Evolutionary conservation across 2,888 invertebrate species (phyloP), one percentile per base, ranked within the genome.

Genomic region (Tromatobia lineatoria): DNA sequence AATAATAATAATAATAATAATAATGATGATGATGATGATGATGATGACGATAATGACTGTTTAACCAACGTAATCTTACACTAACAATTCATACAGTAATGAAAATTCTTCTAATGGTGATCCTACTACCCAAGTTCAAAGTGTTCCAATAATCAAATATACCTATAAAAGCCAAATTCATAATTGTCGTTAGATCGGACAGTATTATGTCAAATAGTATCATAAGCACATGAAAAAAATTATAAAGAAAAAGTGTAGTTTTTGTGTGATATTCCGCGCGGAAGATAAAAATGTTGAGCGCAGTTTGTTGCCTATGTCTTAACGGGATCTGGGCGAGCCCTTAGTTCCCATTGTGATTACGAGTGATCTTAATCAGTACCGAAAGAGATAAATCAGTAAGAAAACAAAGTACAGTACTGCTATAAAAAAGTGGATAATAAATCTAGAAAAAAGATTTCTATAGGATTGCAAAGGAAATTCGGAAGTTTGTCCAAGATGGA

Each of bases 401-500:
- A 8, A 23, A 18, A 64, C 20, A 47, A 34, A 54, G 34, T 6
- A 0, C 3, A 20, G 38, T 18, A 34, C 8, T 11, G 18, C 20
- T 23, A 47, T 11, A 18, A 8, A 11, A 64, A 54, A n/a, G 10
- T 23, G 29, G 29, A 38, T 7, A 54, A 23, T 10, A n/a, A n/a
- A 57, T 29, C 7, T 66, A 11, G 20, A 34, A 42, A 38, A 74
- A 29, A 70, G 0, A 54, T 70, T 52, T 64, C 10, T 59, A 54
- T 70, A 20, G 23, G 38, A 67, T 47, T 15, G 38, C 15, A 11
- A 52, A 76, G 34, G 50, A 38, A 57, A 54, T 38, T 38, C 38
- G 29, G 29, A 80, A 47, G 67, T 74, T 82, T 25, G 50, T 67
- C 74, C 34, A 70, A 87, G 64, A 93, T 93, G 93, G 93, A 93